Base-by-base conservation (phyloP, 1,140 invertebrate genomes). In the Orchestia grillus region DNA sequence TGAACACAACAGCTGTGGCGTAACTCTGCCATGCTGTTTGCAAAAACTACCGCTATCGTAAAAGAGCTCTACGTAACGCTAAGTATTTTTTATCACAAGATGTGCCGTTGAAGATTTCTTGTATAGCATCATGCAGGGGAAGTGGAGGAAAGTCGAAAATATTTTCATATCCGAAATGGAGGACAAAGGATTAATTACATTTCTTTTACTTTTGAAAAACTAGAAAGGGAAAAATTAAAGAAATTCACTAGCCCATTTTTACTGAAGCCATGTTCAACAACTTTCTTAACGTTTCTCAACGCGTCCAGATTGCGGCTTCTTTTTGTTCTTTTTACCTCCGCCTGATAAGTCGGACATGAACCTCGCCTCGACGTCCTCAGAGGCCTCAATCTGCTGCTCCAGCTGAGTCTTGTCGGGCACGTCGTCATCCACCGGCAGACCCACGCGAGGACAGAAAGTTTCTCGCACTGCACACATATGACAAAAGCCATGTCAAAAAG, bases 381-480 rank as follows among this genome's bases (percentile, higher is more conserved):
- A 45, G 6, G 92, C 47, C 40, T 94, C 92, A 19, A 47, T 40
- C 44, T 94, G 92, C 44, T 94, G 92, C 92, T 94, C 92, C 44
- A 94, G 44, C 3, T 44, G 36, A 6, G 92, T 94, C 36, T 94
- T 94, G 44, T 94, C 92, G 43, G 92, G 92, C 11, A 94, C 92
- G 40, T 94, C 45, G 43, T 62, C 95, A 45, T 96, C 96, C 57
- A 87, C 95, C 16, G 96, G 96, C 96, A 96, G 87, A n/a, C 96
- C 96, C 45, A 96, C 28, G 42, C 96, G 95, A 41, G 44, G 87
- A 90, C 96, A 96, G 95, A 96, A 96, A 41, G 19, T 94, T 28
- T 90, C 91, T n/a, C 96, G 96, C 8, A 96, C 96, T 96, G 95
- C 40, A 87, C 6, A 44, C 36, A 77, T 41, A n/a, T 19, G 28